These are phyloP conservation scores for Mimachlamys varia DNA, from an alignment of 2,888 invertebrate genomes.

Conservation along the genomic window DNA sequence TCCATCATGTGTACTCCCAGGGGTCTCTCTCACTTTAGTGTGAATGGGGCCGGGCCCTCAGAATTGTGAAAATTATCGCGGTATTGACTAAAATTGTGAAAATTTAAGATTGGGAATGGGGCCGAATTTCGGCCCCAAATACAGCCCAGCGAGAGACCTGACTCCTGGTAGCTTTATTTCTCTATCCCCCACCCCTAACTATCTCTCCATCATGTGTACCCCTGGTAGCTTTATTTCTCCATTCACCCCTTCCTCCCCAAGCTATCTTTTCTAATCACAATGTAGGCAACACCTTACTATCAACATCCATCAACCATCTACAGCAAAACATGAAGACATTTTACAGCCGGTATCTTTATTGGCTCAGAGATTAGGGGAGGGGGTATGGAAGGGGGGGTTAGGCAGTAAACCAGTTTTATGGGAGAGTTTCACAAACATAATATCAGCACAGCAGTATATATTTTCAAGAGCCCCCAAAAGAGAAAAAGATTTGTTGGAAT, in stretches of 20 bases:
- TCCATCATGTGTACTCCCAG: too few species aligned
- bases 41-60: too few species aligned
- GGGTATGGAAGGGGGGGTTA: neutral
- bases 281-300: conserved; percentile 18
- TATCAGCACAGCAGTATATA: conserved; percentile 28
- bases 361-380: conserved; percentile 29
- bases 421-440: conserved; percentile 25
- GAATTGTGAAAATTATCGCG: too few species aligned
- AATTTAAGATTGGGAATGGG: too few species aligned
- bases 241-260: neutral
- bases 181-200: neutral
- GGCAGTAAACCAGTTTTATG: neutral
- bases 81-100: too few species aligned
- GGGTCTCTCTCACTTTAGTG: too few species aligned
- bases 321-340: neutral
- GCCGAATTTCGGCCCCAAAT: too few species aligned
- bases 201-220: neutral
- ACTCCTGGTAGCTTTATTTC: too few species aligned
- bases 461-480: neutral
- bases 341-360: conserved; percentile 12
- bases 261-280: neutral
- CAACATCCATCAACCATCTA: neutral
- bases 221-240: neutral
- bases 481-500: neutral
- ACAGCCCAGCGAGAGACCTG: too few species aligned